These are phyloP conservation scores for Acrossocheilus wenchowensis DNA, from an alignment of 2,797 vertebrate species.

Conservation along the genomic window DNA sequence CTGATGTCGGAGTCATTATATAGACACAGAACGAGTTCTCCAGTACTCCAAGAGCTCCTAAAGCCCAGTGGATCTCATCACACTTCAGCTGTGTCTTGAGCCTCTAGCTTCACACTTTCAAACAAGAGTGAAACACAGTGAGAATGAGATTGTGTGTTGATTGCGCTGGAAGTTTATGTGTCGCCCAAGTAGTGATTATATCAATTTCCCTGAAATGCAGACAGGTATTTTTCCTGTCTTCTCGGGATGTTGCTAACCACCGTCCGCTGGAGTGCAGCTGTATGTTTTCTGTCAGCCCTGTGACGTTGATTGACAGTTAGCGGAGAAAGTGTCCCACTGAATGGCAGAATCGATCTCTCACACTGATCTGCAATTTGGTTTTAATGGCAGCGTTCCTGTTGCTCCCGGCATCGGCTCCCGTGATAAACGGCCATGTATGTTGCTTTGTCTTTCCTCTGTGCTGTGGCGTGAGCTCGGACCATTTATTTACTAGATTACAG, in stretches of 20 bases:
- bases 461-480: not conserved
- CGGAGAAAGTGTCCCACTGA: not conserved
- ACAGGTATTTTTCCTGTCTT: conserved; percentile 21
- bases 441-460: not conserved
- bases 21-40: not conserved
- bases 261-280: not conserved
- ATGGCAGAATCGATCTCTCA: conserved; percentile 22
- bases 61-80: conserved; percentile 32
- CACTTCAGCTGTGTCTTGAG: not conserved
- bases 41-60: not conserved
- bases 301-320: conserved; percentile 38
- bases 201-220: conserved; percentile 37
- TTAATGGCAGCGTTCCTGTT: not conserved
- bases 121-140: not conserved
- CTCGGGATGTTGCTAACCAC: not conserved
- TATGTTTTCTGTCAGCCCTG: not conserved
- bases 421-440: not conserved
- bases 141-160: conserved; percentile 4
- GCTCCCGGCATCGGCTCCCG: not conserved
- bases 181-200: conserved; percentile 33
- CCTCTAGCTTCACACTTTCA: conserved; percentile 1
- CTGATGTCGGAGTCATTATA: not conserved
- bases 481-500: conserved; percentile 29
- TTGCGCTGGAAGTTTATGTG: conserved; percentile 26
- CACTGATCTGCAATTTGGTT: conserved; percentile 22